Evolutionary conservation across 2,113 vertebrate species (phyloP), one percentile per base, ranked within the genome.

Genomic region (Holacanthus passer): DNA sequence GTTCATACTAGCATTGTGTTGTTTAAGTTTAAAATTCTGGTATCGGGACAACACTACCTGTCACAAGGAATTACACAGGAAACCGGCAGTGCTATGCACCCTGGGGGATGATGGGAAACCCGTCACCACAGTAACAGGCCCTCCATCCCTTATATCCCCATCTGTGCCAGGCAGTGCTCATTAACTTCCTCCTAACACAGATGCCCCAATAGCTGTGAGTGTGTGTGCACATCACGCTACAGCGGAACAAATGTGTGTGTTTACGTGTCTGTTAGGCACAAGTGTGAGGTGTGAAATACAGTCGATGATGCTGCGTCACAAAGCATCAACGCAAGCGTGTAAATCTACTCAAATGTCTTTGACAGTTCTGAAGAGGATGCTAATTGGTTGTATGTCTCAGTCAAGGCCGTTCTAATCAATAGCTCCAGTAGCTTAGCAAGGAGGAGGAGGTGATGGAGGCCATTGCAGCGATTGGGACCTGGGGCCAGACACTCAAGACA

Each of bases 41-140:
- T n/a, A n/a, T n/a, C n/a, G n/a, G n/a, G n/a, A n/a, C n/a, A n/a
- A n/a, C n/a, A n/a, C n/a, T n/a, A n/a, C n/a, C n/a, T 79, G 80
- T 88, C 87, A 87, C 60, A 47, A 35, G 45, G 73, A 75, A 88
- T 89, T 80, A 88, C 52, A 58, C 64, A 65, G 55, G 41, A 87
- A 82, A 17, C 56, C 52, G 66, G 69, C 43, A 47, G 39, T 39
- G 41, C 41, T 47, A 47, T 48, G 67, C 43, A 67, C 79, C 62
- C 63, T 1, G 13, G 56, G 67, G 75, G 73, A 82, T 87, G 66
- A 83, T 72, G 69, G 88, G 84, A 80, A 83, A 75, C 45, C 50
- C 0, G n/a, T 76, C 82, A 80, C 73, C 74, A 79, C 69, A 64
- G 84, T 83, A 90, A 91, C 78, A 66, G 41, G 29, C 14, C 45